These are phyloP conservation scores for Halcyon leucocephala DNA, from an alignment of 2,797 vertebrate genomes.

Conservation along the genomic window DNA sequence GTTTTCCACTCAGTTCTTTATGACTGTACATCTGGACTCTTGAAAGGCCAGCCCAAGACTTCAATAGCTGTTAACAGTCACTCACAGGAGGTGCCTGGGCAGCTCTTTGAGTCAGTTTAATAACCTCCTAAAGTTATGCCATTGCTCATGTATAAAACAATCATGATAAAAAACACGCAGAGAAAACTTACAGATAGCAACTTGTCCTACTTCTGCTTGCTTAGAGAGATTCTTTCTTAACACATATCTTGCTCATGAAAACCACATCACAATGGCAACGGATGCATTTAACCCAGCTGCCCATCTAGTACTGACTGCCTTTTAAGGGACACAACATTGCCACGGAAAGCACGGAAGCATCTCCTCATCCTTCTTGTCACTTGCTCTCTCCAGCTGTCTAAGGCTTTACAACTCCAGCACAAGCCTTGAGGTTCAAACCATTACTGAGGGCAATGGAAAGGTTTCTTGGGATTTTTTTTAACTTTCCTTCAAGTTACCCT, in stretches of 20 bases:
- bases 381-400: not conserved
- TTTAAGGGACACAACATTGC: not conserved
- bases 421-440: not conserved
- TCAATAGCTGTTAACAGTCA: rapidly evolving
- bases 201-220: not conserved
- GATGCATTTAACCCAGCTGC: not conserved
- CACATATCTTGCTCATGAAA: not conserved
- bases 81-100: not conserved
- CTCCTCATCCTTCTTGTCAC: not conserved
- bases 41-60: not conserved
- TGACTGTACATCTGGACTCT: not conserved
- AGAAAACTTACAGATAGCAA: not conserved
- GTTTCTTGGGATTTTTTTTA: not conserved
- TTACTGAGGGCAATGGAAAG: not conserved
- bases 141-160: not conserved
- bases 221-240: not conserved
- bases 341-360: not conserved
- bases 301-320: not conserved
- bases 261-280: not conserved
- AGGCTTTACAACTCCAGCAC: not conserved
- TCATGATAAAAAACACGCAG: not conserved
- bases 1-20: not conserved
- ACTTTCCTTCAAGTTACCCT: not conserved
- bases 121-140: not conserved
- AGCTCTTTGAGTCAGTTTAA: not conserved